Evolutionary conservation across 2,113 vertebrate species (phyloP).

Genomic region (Aythya baeri): DNA sequence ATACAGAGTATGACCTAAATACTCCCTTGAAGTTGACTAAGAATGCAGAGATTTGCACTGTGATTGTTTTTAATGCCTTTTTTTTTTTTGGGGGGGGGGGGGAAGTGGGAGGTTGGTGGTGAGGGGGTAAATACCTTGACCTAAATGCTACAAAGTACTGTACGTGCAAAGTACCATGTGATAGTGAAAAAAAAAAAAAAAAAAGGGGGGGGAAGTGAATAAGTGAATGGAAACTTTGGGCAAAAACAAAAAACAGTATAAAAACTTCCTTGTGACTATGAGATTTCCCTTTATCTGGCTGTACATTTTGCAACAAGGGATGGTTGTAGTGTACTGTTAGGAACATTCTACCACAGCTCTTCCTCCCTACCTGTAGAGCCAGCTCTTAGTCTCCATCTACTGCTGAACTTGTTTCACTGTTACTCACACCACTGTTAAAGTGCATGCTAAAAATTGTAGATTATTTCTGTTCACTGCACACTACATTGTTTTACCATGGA

Average conservation of each 20-base stretch:
- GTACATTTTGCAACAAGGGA: neutral
- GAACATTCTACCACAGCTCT: neutral
- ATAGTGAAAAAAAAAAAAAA: neutral
- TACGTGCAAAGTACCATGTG: neutral
- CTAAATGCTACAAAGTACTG: too few species aligned
- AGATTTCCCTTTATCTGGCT: conserved; percentile 1
- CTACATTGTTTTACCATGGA: conserved; percentile 76
- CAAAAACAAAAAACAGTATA: neutral
- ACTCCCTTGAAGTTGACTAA: neutral
- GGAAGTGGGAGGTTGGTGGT: too few species aligned
- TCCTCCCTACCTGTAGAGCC: conserved; percentile 68
- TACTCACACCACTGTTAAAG: conserved; percentile 80
- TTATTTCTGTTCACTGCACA: conserved; percentile 80
- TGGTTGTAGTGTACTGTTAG: neutral
- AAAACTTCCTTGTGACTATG: neutral
- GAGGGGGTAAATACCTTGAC: too few species aligned
- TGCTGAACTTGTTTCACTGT: conserved; percentile 77
- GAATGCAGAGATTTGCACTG: neutral
- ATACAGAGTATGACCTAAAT: neutral
- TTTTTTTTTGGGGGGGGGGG: neutral
- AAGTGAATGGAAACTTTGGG: neutral
- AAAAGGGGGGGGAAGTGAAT: neutral
- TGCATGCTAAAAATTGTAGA: conserved; percentile 79
- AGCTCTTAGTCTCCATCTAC: conserved; percentile 76
- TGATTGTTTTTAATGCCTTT: neutral